Evolutionary conservation across 2,888 invertebrate species (phyloP), one percentile per base, ranked within the genome.

Genomic region (Plebejus melissa): DNA sequence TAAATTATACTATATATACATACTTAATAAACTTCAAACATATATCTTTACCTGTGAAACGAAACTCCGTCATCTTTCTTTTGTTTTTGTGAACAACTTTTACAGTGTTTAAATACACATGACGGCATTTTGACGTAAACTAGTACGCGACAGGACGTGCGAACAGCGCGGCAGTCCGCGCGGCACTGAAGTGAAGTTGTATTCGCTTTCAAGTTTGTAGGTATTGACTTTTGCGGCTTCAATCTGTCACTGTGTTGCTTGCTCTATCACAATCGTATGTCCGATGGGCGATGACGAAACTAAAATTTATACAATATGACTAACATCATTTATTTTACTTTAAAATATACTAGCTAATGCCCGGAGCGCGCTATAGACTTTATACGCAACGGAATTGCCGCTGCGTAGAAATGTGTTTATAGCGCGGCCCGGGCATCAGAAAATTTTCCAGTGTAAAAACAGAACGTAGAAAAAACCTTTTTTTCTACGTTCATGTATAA

Each of bases 61-160:
- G 70, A 75, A 50, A 75, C 32, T 70, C 22, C 57, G 57, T 60
- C 74, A 5, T 58, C 57, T 75, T 38, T 75, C 16, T 75, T 58
- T 38, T 70, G 57, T 16, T 69, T 75, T 16, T 75, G 75, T 36
- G 75, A 75, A 38, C 69, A 70, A 70, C 57, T 75, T 57, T 70
- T 71, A 57, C 75, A 75, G 32, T 75, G 70, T 58, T 71, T 75
- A 1, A 75, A 54, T 11, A 75, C 70, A 70, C 75, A 75, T 0
- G 75, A 75, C 38, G 70, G 75, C 75, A 75, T 75, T 75, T 71
- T 57, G 36, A 74, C 22, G n/a, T 36, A 9, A 4, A 74, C 28
- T 9, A 58, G 16, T 9, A 3, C 28, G 0, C 57, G 32, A 38
- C 16, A n/a, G 36, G n/a, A 60, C 60, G 58, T 41, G 16, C 36